Base-by-base conservation (phyloP, 2,113 vertebrate species). In the Dasyornis broadbenti region DNA sequence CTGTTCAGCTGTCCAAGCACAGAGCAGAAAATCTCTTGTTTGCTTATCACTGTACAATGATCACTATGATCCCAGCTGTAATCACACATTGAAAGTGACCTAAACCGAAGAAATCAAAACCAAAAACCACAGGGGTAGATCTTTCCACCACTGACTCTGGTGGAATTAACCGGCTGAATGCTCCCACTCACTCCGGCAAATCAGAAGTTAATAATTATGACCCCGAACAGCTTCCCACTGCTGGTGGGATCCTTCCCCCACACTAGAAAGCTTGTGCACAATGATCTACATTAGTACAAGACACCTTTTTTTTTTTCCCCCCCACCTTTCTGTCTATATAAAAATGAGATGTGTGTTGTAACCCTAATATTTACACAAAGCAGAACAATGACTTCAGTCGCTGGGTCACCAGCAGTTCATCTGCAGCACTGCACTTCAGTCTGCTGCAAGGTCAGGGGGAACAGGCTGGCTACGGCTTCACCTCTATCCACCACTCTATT, bases 331-430 rank as follows among this genome's bases (percentile, higher is more conserved):
- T 93, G 59, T 78, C 89, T 86, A 61, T 77, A 83, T 73, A 90
- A 96, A 97, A 95, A 90, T 40, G 13, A 49, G 83, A 61, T 61
- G 47, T 66, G 85, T 70, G 39, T 69, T 88, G 75, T 95, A 79
- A 89, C 50, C 82, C 65, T 56, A 73, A 16, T 93, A 85, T 89
- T 82, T 95, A 87, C 92, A 95, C 39, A 85, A 95, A 97, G 72
- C 73, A 68, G 15, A 72, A 92, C 82, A 70, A 95, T 24, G 7
- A 87, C 45, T 88, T 89, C 92, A 73, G 83, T 91, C 72, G 57
- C 70, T 93, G 94, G 68, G 82, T 92, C 94, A 93, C 37, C 90
- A 80, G 64, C 69, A 91, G 91, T 96, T 96, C 71, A 61, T 89
- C 83, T 92, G 82, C 73, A 68, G 44, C 44, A 4, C 28, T 91